Conservation (phyloP, 2,888 invertebrate species). For the Arrhopalites spinosus region DNA sequence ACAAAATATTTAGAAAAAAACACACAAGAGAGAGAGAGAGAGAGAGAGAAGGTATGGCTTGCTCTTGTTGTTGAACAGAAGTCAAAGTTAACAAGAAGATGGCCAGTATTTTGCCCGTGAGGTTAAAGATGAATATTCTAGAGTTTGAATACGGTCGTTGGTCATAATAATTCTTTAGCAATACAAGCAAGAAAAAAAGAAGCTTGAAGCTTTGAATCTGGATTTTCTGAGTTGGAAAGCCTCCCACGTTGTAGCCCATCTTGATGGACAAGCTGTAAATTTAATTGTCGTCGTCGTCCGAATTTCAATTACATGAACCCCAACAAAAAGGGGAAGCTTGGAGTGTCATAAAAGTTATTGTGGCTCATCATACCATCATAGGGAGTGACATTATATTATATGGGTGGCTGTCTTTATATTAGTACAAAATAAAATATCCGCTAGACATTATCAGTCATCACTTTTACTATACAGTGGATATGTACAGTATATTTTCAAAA, state of each 20-base stretch:
- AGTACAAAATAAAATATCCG: too few relatives aligned
- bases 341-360: constrained; percentile 27
- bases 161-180: not conserved
- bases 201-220: not conserved
- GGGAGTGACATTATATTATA: not conserved
- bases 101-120: not conserved
- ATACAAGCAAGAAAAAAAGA: not conserved
- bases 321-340: not conserved
- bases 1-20: too few relatives aligned
- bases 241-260: constrained; percentile 18
- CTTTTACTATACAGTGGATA: too few relatives aligned
- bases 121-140: not conserved
- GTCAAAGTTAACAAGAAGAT: too few relatives aligned
- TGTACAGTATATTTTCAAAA: too few relatives aligned
- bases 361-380: constrained; percentile 13
- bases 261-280: constrained; percentile 25
- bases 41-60: too few relatives aligned
- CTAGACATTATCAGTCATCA: too few relatives aligned
- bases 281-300: constrained; percentile 26
- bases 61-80: too few relatives aligned
- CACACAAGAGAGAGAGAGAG: too few relatives aligned
- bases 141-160: not conserved
- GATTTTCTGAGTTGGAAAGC: constrained; percentile 8
- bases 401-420: too few relatives aligned
- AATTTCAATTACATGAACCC: constrained; percentile 18